Percentiles rank a stretch among this genome's conserved stretches.
These are phyloP conservation scores for Campopleginae sp. DNA, from an alignment of 2,888 invertebrate genomes.

Conservation along the genomic window DNA sequence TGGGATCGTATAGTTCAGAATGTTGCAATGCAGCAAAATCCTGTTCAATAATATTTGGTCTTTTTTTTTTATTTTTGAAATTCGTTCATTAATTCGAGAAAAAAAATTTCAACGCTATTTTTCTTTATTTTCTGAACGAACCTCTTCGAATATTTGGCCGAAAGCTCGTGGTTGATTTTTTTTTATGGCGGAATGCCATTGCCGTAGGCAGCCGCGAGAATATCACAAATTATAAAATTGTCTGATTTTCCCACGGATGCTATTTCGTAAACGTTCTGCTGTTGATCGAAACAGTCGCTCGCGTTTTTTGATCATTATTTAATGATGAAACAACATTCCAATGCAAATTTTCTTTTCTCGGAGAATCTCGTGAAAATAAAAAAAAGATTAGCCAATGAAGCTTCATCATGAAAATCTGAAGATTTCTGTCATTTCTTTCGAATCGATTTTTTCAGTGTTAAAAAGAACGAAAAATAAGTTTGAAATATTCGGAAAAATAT, in stretches of 20 bases:
- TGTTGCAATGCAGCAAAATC: conserved; percentile 1
- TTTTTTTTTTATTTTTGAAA: not conserved
- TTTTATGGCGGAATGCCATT: not conserved
- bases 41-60: not conserved
- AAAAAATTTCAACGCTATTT: not conserved
- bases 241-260: not conserved
- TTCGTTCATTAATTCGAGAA: too few relatives aligned
- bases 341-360: not conserved
- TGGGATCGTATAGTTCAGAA: not conserved
- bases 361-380: not conserved
- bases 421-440: not conserved
- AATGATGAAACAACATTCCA: not conserved
- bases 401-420: not conserved
- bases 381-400: not conserved
- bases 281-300: not conserved
- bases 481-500: not conserved
- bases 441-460: not conserved
- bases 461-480: not conserved
- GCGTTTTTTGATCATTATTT: not conserved
- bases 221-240: not conserved
- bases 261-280: not conserved
- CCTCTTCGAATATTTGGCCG: not conserved
- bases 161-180: not conserved
- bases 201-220: not conserved
- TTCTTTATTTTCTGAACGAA: not conserved